Evolutionary conservation across 2,888 invertebrate genomes (phyloP).

Genomic region (Perithous albicinctus): DNA sequence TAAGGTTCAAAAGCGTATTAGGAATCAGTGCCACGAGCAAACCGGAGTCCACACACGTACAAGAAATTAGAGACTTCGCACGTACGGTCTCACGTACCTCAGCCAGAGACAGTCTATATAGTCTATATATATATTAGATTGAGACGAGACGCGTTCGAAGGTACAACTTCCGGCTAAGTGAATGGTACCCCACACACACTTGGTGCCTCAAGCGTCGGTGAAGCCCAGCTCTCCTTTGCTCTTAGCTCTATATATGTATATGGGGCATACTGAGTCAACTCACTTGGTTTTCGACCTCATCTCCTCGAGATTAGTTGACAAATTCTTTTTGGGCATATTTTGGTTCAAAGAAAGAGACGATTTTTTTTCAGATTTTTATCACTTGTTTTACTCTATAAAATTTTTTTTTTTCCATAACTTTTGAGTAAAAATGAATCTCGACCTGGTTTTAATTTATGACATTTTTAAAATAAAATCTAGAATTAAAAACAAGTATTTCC

Average conservation of each 20-base stretch:
- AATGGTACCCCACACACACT: constrained; percentile 53
- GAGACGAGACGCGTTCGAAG: constrained; percentile 51
- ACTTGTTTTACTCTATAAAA: too few species aligned
- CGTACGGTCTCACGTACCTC: constrained; percentile 22
- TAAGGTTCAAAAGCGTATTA: constrained; percentile 6
- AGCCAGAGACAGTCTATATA: not conserved
- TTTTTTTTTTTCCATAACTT: too few species aligned
- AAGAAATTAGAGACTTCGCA: constrained; percentile 53
- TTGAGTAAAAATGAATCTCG: too few species aligned
- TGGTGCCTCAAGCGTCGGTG: constrained; percentile 33
- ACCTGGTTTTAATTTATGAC: too few species aligned
- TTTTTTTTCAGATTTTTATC: too few species aligned
- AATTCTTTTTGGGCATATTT: too few species aligned
- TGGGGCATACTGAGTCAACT: too few species aligned
- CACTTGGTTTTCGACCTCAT: too few species aligned
- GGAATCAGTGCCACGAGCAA: not conserved
- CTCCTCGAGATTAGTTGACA: too few species aligned
- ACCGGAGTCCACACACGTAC: constrained; percentile 42
- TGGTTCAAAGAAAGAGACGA: too few species aligned
- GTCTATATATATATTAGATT: constrained; percentile 8
- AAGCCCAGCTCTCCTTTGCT: not conserved
- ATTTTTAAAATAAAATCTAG: too few species aligned
- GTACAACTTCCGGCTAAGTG: constrained; percentile 59
- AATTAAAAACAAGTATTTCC: too few species aligned
- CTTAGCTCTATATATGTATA: not conserved